Conservation (phyloP, 2,113 vertebrate species). For the Salvelinus sp. region DNA sequence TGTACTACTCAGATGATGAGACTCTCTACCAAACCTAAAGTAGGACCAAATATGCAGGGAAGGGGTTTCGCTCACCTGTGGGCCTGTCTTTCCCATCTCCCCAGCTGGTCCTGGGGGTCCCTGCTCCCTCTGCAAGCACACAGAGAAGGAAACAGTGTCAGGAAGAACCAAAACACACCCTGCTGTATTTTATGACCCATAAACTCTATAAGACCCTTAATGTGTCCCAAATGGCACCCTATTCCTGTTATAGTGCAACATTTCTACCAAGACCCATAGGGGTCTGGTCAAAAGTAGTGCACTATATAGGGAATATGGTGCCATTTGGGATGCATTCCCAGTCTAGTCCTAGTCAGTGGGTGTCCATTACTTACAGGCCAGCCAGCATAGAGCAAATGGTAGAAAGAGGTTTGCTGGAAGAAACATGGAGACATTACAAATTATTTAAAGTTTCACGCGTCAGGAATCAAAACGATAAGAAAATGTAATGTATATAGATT, state of each 20-base stretch:
- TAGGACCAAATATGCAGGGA: not conserved
- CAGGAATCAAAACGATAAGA: too few relatives aligned
- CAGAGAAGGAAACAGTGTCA: conserved; percentile 40
- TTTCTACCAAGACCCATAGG: too few relatives aligned
- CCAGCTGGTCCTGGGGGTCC: conserved; percentile 78
- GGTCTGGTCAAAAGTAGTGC: too few relatives aligned
- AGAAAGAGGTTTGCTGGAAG: conserved; percentile 80
- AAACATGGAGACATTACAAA: not conserved
- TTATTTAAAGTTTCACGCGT: not conserved
- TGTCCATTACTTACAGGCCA: conserved; percentile 85
- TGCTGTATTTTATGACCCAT: not conserved
- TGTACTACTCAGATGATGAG: not conserved
- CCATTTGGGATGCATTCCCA: too few relatives aligned
- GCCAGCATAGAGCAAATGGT: conserved; percentile 79
- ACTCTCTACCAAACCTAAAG: not conserved
- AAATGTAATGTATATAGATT: too few relatives aligned
- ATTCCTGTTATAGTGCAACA: too few relatives aligned
- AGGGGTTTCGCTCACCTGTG: conserved; percentile 64
- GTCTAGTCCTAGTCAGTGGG: too few relatives aligned
- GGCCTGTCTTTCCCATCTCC: conserved; percentile 78
- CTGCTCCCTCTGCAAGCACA: conserved; percentile 75
- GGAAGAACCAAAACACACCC: not conserved
- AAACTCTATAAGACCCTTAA: too few relatives aligned
- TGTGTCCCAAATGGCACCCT: too few relatives aligned
- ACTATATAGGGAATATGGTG: too few relatives aligned